Conservation (phyloP, 2,113 vertebrate species). For the Pristiophorus japonicus region DNA sequence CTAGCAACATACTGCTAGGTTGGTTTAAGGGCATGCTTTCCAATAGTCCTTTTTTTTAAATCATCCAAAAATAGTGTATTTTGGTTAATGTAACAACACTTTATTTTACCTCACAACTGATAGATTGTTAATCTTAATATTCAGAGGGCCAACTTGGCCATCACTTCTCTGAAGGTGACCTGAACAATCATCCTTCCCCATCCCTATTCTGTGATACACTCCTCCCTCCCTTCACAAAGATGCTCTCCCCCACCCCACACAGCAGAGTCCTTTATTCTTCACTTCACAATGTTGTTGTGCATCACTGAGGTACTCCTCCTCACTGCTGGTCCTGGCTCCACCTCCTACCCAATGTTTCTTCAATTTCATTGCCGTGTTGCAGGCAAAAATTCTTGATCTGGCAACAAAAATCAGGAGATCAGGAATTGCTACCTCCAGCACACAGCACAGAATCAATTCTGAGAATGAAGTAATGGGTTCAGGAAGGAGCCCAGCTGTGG, state of each 20-base stretch:
- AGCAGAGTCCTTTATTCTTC: background rate
- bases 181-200: background rate
- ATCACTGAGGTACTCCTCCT: background rate
- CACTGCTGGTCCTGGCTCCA: no score
- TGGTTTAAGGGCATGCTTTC: background rate
- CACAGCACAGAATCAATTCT: background rate
- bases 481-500: no score
- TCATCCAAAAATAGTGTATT: background rate
- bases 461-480: background rate
- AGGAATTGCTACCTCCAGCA: background rate
- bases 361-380: no score
- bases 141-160: background rate
- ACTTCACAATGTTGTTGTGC: background rate
- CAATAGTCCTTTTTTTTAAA: background rate
- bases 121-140: background rate
- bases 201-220: background rate
- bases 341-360: no score
- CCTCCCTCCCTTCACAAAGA: background rate
- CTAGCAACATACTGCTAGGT: background rate
- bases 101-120: background rate
- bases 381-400: no score
- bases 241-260: background rate
- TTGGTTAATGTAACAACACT: background rate
- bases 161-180: background rate
- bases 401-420: background rate